Evolutionary conservation across 2,113 vertebrate genomes (phyloP).

Genomic region (Vulpes lagopus): DNA sequence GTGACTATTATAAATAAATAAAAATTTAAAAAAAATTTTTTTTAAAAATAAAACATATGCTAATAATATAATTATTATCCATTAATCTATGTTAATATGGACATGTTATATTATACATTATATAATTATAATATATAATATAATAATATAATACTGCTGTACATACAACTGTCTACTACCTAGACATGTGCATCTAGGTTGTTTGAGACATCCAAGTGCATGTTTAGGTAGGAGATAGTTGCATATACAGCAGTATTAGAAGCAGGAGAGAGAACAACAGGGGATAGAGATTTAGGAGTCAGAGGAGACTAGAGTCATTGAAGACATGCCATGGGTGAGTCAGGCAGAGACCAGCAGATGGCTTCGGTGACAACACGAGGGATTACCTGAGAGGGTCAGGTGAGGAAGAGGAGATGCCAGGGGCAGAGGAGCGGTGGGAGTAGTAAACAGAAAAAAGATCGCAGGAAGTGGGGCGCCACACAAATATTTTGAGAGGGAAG

Average conservation of each 20-base stretch:
- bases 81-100: too few relatives aligned
- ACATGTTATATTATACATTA: too few relatives aligned
- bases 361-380: background rate
- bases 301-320: background rate
- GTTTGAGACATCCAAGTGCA: background rate
- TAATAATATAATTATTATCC: too few relatives aligned
- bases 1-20: too few relatives aligned
- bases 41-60: too few relatives aligned
- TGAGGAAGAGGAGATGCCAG: background rate
- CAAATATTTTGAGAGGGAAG: background rate
- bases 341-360: background rate
- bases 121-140: too few relatives aligned
- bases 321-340: background rate
- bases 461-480: fast-evolving
- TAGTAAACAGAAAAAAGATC: background rate
- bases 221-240: background rate
- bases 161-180: too few relatives aligned
- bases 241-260: background rate
- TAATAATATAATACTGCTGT: too few relatives aligned
- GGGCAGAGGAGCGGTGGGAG: background rate
- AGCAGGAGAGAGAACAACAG: background rate
- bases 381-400: background rate
- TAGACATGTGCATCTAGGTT: background rate
- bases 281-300: background rate
- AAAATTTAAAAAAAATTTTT: too few relatives aligned